Evolutionary conservation across 2,797 vertebrate species (phyloP).

Genomic region (Percopsis omiscomaycus): DNA sequence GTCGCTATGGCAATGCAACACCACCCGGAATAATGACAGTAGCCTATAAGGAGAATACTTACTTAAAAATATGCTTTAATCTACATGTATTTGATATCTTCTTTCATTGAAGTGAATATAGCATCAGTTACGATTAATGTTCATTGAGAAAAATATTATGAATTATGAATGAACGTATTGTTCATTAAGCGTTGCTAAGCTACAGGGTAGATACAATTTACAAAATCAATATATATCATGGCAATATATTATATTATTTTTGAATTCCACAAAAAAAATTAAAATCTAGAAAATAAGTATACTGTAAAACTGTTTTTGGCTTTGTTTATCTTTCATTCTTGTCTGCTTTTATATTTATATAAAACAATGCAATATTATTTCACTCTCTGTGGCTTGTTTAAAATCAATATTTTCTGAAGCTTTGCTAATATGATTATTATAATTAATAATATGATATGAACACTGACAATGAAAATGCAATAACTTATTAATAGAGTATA

Average conservation of each 20-base stretch:
- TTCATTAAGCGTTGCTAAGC: neutral
- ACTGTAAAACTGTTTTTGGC: slow-evolving; percentile 27
- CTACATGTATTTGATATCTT: slow-evolving; percentile 39
- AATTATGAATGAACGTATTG: neutral
- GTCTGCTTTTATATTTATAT: slow-evolving; percentile 40
- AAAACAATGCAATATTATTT: slow-evolving; percentile 24
- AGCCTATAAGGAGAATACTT: slow-evolving; percentile 3
- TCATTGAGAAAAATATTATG: neutral
- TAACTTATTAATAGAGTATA: slow-evolving; percentile 67
- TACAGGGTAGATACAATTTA: neutral
- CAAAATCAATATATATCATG: slow-evolving; percentile 19
- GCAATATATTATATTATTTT: slow-evolving; percentile 52
- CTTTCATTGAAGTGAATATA: slow-evolving; percentile 49
- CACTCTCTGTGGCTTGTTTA: slow-evolving; percentile 31
- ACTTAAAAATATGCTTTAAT: slow-evolving; percentile 44
- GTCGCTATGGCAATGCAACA: neutral
- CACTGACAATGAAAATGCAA: slow-evolving; percentile 50
- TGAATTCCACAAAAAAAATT: slow-evolving; percentile 42
- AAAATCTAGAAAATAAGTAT: slow-evolving; percentile 35
- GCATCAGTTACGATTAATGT: slow-evolving; percentile 12
- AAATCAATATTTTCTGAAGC: slow-evolving; percentile 30
- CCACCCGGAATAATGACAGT: neutral
- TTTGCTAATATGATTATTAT: no score
- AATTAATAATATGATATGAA: neutral
- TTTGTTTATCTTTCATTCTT: slow-evolving; percentile 15